Evolutionary conservation across 2,797 vertebrate species (phyloP).

Genomic region (Takifugu ocellatus): DNA sequence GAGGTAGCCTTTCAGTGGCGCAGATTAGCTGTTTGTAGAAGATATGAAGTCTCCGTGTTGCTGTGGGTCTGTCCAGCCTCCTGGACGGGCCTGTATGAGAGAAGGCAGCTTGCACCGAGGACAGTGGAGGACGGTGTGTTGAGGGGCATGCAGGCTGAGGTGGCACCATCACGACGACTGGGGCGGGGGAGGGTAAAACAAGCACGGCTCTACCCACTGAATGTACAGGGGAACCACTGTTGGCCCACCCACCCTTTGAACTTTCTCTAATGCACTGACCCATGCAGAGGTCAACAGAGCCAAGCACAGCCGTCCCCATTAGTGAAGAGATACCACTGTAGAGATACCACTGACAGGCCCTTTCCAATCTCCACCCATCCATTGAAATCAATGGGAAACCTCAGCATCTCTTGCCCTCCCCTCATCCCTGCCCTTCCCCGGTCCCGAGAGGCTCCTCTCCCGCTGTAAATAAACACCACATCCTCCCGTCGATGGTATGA

Average conservation of each 20-base stretch:
- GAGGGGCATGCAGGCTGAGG: conserved; percentile 42
- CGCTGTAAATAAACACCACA: conserved; percentile 72
- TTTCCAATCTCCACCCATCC: conserved; percentile 25
- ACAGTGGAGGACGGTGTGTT: conserved; percentile 29
- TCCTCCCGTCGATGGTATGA: conserved; percentile 70
- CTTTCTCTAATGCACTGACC: conserved; percentile 62
- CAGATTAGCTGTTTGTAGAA: conserved; percentile 59
- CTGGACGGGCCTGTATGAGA: conserved; percentile 59
- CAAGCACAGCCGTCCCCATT: conserved; percentile 51
- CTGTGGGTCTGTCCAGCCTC: conserved; percentile 47
- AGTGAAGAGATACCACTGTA: conserved; percentile 47
- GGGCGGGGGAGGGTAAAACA: conserved; percentile 32
- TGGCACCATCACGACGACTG: conserved; percentile 30
- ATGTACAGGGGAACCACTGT: conserved; percentile 73
- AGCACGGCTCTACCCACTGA: conserved; percentile 63
- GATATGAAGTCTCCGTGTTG: conserved; percentile 60
- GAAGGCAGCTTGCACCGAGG: conserved; percentile 54
- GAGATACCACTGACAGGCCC: conserved; percentile 41
- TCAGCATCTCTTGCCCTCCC: conserved; percentile 37
- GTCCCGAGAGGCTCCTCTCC: conserved; percentile 48
- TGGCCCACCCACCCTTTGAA: conserved; percentile 49
- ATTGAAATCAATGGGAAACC: conserved; percentile 39
- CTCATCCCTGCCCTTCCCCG: conserved; percentile 29
- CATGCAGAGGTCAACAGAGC: conserved; percentile 62
- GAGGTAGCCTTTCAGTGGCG: conserved; percentile 55